Evolutionary conservation across 2,888 invertebrate genomes (phyloP).

Genomic region (Rhogogaster chlorosoma): DNA sequence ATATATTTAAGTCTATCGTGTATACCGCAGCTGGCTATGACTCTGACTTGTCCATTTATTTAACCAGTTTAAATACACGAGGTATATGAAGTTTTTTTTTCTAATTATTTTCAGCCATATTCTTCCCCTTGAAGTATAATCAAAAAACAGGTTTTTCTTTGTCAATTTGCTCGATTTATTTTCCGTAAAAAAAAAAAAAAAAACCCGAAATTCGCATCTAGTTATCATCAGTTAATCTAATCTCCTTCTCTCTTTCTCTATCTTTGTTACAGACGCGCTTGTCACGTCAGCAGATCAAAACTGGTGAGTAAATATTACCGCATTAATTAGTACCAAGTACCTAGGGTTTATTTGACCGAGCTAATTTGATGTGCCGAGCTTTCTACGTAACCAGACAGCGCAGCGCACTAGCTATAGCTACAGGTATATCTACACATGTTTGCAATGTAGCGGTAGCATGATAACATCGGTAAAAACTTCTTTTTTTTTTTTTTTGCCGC

Average conservation of each 20-base stretch:
- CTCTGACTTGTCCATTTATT: neutral
- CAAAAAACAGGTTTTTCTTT: neutral
- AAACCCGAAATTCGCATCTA: neutral
- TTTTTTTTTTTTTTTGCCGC: neutral
- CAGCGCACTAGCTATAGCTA: neutral
- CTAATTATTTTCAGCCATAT: no score
- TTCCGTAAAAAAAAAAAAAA: neutral
- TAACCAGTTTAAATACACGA: neutral
- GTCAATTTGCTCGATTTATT: neutral
- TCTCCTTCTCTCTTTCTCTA: neutral
- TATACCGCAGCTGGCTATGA: slow-evolving; percentile 8
- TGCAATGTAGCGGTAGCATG: neutral
- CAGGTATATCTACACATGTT: neutral
- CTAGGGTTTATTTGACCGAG: slow-evolving; percentile 25
- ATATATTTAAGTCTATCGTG: slow-evolving; percentile 33
- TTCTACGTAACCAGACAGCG: neutral
- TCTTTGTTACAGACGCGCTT: slow-evolving; percentile 26
- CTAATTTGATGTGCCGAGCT: slow-evolving; percentile 11
- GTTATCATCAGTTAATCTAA: neutral
- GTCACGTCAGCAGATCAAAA: slow-evolving; percentile 27
- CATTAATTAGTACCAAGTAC: slow-evolving; percentile 16
- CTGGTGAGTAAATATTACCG: slow-evolving; percentile 39
- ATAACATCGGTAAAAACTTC: neutral
- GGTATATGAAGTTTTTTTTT: neutral
- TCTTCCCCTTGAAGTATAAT: no score